Evolutionary conservation across 1,140 invertebrate genomes (phyloP), one percentile per base, ranked within the genome.

Genomic region (Drosophila fuyamai): DNA sequence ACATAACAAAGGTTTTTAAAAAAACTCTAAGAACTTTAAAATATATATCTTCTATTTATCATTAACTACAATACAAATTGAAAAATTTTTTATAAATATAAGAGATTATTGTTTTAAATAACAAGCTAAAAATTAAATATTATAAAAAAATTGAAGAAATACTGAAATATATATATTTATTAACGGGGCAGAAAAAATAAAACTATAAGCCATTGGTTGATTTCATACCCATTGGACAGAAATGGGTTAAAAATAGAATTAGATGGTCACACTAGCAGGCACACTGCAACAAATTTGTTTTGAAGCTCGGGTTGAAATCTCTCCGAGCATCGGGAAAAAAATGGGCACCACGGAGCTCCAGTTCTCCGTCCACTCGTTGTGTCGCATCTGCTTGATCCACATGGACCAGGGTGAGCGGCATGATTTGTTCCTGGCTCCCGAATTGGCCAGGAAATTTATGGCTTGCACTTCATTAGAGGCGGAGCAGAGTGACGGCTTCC

Each of bases 401-500:
- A 29, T 92, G 53, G 66, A 89, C 10, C 55, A 47, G 41, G 59
- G 44, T 8, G 43, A 27, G 29, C 46, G 35, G 0, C 73, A 92
- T 44, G 79, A 91, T 40, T 41, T 92, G 50, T 92, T 92, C 58
- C 16, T 66, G 29, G 46, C 77, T 9, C 84, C 84, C 35, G 77
- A 83, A 50, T 44, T 92, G 27, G 81, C 73, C 7, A 81, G 78
- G 35, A 91, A 79, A 18, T 70, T 92, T 3, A 68, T 57, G 23
- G 32, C 51, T 8, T 91, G 84, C 40, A 90, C 91, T 0, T 77
- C 84, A 0, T 29, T 92, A 18, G 41, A 61, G 6, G 67, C 79
- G 54, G 88, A 92, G 7, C 61, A 55, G 0, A 54, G 73, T 29
- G 91, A 92, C 56, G 91, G 91, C 2, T 81, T 79, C 47, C 91